phyloP scores from a whole-genome alignment of 2,888 invertebrate species.

The Seira sanloemensis region DNA sequence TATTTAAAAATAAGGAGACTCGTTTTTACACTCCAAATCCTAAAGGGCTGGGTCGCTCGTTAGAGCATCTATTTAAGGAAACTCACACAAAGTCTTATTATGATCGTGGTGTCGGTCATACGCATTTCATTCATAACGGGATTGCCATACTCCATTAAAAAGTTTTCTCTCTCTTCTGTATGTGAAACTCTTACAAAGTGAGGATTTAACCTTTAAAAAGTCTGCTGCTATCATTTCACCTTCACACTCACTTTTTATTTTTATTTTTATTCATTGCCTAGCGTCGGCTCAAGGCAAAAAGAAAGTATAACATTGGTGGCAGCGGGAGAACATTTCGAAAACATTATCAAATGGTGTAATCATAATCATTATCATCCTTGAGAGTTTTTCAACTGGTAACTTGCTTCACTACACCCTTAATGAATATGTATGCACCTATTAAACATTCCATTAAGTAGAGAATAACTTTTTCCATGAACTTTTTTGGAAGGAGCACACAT shows the following conservation, averaged over 20 bases:
- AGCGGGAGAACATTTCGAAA: not conserved
- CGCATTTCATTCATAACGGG: not conserved
- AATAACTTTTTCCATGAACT: not conserved
- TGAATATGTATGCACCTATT: not conserved
- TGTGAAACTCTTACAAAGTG: not conserved
- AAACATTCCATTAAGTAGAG: not conserved
- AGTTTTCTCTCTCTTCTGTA: not conserved
- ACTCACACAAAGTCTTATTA: not conserved
- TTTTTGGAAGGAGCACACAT: not conserved
- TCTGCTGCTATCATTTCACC: not conserved
- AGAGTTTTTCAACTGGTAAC: not conserved
- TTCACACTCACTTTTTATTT: not conserved
- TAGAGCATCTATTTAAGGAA: not conserved
- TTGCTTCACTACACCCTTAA: not conserved
- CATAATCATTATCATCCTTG: not conserved
- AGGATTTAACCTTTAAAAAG: not conserved
- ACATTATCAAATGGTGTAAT: not conserved
- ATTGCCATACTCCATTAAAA: not conserved
- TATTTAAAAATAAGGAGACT: not conserved
- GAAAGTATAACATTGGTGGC: not conserved
- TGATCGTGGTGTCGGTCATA: not conserved
- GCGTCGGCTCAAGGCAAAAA: not conserved
- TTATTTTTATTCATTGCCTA: not conserved
- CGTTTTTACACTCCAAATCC: not conserved
- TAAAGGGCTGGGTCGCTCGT: not conserved